Base-by-base conservation (phyloP, 2,113 vertebrate genomes). In the Perognathus longimembris region DNA sequence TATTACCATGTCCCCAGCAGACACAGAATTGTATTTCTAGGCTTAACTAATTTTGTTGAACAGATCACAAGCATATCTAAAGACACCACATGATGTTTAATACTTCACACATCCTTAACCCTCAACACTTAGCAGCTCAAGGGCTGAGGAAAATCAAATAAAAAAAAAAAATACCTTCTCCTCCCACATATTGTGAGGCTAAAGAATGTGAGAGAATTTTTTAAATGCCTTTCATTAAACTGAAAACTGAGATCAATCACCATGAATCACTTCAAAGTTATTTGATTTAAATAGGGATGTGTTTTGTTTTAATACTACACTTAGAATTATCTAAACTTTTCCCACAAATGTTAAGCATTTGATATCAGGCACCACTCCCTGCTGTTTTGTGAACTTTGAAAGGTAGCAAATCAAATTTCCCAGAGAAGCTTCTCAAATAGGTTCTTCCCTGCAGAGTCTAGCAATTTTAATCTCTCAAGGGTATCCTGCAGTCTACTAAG, bases 321-420 rank as follows among this genome's bases (percentile, higher is more conserved):
- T 94, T 40, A 93, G 69, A 85, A 82, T 82, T 63, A 75, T 38
- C 74, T 70, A 80, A 80, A 84, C 50, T 84, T 84, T 89, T 42
- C 88, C 90, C 77, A 93, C 80, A 79, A 95, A 90, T 40, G 64
- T 66, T 80, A 73, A 81, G 79, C 7, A 74, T 93, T 61, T 76
- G 84, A 88, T 42, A 54, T 34, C 71, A 73, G 85, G 85, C 86
- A 77, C 76, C n/a, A 71, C 76, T 76, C 91, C 93, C 95, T 81
- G 88, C 94, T 94, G 94, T 74, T 93, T 30, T 63, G 63, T 69
- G 73, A 88, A 85, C 78, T 82, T 34, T 89, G 88, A 87, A 84
- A 57, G 84, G 66, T 0, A 90, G 94, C 84, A 90, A 92, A 92
- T 92, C 73, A 88, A 84, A 70, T 54, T 90, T 93, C 90, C 88